Evolutionary conservation across 2,113 vertebrate species (phyloP), one percentile per base, ranked within the genome.

Genomic region (Cyprinodon variegatus): DNA sequence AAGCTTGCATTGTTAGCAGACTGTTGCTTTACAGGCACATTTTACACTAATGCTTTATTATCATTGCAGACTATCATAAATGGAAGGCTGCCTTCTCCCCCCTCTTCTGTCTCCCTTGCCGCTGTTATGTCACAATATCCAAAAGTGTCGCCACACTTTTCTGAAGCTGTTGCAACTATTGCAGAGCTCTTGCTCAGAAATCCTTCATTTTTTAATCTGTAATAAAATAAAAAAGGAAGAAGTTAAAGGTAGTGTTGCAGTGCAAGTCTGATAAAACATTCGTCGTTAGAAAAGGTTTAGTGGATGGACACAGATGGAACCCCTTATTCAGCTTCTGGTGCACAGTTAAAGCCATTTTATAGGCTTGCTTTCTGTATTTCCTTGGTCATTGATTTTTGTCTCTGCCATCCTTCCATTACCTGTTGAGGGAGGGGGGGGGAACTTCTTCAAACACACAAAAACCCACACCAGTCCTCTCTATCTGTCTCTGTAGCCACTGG

Each of bases 351-450:
- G 83, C 83, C 83, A 88, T 91, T 93, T 93, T 81, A 88, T 89
- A 88, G 70, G 90, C 88, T 85, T 76, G 72, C 86, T 89, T 91
- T 90, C 88, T 81, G 85, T 89, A 4, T 84, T 90, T 89, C 85
- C 83, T 79, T 86, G 86, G 82, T 84, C 91, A 95, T 93, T 93
- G 93, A 93, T 94, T 92, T 93, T 90, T 83, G 81, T 87, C 84
- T 84, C 82, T 87, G 79, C 89, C 82, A 83, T 85, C 84, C 48
- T 89, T 91, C 88, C 86, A 92, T 93, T 94, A 93, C 92, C 92
- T 94, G 93, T 93, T 91, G 93, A 93, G 91, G 83, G 79, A 83
- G 77, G n/a, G 78, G 86, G 89, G 85, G 81, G 82, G 76, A 11
- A 17, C 82, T 76, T 88, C 79, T 80, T 87, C 85, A 83, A 74